These are phyloP conservation scores for Cyprinella venusta DNA, from an alignment of 2,797 vertebrate genomes.

Conservation along the genomic window DNA sequence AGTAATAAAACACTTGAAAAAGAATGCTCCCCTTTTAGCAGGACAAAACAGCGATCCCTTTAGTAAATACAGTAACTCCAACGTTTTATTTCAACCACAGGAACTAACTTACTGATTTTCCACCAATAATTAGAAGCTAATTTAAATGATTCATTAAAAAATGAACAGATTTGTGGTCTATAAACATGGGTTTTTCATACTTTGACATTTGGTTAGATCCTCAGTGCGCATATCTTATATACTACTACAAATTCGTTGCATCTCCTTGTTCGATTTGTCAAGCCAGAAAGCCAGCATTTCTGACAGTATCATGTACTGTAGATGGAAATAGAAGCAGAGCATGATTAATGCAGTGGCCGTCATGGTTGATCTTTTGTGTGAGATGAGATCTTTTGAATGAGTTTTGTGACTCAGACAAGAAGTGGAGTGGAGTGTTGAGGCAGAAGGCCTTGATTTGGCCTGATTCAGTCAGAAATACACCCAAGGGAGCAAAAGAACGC, in stretches of 20 bases:
- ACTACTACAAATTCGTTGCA: constrained; percentile 23
- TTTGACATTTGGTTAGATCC: neutral
- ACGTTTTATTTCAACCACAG: neutral
- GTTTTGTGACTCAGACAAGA: constrained; percentile 49
- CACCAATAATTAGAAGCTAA: neutral
- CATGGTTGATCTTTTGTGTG: constrained; percentile 46
- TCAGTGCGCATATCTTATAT: neutral
- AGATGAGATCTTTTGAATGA: constrained; percentile 47
- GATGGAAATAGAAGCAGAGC: constrained; percentile 48
- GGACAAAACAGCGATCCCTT: neutral
- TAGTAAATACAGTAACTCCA: neutral
- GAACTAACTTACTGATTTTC: no score
- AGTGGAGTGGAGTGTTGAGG: constrained; percentile 43
- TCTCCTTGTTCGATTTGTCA: constrained; percentile 21
- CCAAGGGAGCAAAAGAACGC: constrained; percentile 53
- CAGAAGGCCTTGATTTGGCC: constrained; percentile 64
- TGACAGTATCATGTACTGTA: constrained; percentile 27
- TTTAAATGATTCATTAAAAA: neutral
- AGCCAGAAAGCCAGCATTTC: constrained; percentile 33
- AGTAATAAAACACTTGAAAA: constrained; percentile 22
- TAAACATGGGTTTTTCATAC: neutral
- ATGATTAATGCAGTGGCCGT: constrained; percentile 50
- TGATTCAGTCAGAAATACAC: constrained; percentile 65
- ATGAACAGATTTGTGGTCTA: neutral
- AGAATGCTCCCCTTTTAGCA: constrained; percentile 14